phyloP scores from a whole-genome alignment of 2,888 invertebrate species.

The Metellina segmentata region DNA sequence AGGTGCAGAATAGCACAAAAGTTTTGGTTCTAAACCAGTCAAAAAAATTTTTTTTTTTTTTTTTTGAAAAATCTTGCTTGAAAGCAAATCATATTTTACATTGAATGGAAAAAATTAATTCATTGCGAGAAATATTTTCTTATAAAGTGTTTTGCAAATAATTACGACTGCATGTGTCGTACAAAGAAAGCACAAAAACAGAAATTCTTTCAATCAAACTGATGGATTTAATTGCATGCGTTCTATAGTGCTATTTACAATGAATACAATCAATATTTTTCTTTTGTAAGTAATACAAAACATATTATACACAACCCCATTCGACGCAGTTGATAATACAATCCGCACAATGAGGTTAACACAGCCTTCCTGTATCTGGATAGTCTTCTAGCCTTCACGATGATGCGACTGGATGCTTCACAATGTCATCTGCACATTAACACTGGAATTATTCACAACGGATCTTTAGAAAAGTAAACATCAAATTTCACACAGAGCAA shows the following conservation, averaged over 20 bases:
- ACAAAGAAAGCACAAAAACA: slow-evolving; percentile 26
- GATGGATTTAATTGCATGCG: slow-evolving; percentile 76
- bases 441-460: slow-evolving; percentile 64
- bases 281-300: slow-evolving; percentile 75
- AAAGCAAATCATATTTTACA: too few species aligned
- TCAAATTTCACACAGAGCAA: slow-evolving; percentile 60
- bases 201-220: slow-evolving; percentile 70
- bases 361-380: slow-evolving; percentile 61
- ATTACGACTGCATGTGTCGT: too few species aligned
- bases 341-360: slow-evolving; percentile 58
- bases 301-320: slow-evolving; percentile 59
- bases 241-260: slow-evolving; percentile 77
- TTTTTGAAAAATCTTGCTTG: too few species aligned
- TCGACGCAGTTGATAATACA: slow-evolving; percentile 63
- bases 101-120: too few species aligned
- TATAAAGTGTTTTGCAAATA: too few species aligned
- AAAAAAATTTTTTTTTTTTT: too few species aligned
- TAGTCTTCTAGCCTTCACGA: slow-evolving; percentile 63
- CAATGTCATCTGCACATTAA: slow-evolving; percentile 59
- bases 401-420: slow-evolving; percentile 66
- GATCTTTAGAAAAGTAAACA: slow-evolving; percentile 59
- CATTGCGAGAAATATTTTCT: too few species aligned
- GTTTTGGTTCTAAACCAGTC: too few species aligned
- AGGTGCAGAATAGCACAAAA: too few species aligned
- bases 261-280: slow-evolving; percentile 74